phyloP scores from a whole-genome alignment of 2,888 invertebrate species.

The Caenorhabditis wallacei region DNA sequence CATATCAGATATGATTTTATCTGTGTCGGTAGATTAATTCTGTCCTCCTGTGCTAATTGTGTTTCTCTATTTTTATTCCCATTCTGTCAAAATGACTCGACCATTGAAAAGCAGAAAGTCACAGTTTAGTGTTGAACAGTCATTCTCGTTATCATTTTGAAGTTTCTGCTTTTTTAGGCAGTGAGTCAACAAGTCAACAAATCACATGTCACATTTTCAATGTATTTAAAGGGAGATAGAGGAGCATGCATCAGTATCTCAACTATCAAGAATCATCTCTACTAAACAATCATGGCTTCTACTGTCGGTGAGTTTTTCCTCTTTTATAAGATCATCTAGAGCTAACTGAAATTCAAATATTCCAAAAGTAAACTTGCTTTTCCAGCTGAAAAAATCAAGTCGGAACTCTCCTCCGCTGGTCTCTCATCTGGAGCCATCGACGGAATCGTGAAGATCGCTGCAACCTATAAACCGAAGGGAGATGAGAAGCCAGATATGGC shows the following conservation, averaged over 20 bases:
- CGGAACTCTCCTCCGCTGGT: slow-evolving; percentile 21
- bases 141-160: slow-evolving; percentile 18
- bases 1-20: too few species aligned
- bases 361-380: too few species aligned
- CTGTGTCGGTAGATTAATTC: too few species aligned
- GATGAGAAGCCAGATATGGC: slow-evolving; percentile 24
- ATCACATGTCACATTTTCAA: slow-evolving; percentile 13
- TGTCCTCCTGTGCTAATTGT: too few species aligned
- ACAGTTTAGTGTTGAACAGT: slow-evolving; percentile 12
- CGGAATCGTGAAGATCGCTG: slow-evolving; percentile 40
- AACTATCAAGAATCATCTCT: neutral
- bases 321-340: neutral
- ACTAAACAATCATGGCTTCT: slow-evolving; percentile 5
- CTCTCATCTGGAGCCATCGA: slow-evolving; percentile 37
- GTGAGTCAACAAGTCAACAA: slow-evolving; percentile 27
- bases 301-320: slow-evolving; percentile 16
- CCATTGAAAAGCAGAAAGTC: slow-evolving; percentile 1
- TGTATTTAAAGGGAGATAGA: slow-evolving; percentile 1
- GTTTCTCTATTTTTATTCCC: neutral
- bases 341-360: too few species aligned
- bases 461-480: slow-evolving; percentile 32
- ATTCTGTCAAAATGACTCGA: neutral
- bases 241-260: neutral
- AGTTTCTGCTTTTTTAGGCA: slow-evolving; percentile 24
- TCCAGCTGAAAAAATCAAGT: slow-evolving; percentile 30